Evolutionary conservation across 2,888 invertebrate genomes (phyloP), one percentile per base, ranked within the genome.

Genomic region (Protodeltote pygarga): DNA sequence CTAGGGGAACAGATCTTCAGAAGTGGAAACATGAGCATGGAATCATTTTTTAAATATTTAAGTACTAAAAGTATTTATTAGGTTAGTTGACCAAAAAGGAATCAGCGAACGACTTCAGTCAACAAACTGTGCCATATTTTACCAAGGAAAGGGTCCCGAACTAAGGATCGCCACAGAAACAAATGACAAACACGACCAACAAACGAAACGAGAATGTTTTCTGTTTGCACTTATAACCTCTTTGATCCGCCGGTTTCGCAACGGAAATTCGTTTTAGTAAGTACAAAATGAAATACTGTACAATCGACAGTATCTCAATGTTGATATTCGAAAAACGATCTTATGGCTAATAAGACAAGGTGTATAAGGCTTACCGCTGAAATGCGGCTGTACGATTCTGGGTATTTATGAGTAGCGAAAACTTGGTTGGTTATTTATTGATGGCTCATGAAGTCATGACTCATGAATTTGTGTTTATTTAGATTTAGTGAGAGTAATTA

Each of bases 171-270:
- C 20, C 17, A 15, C 31, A 50, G 14, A 27, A 29, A 64, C 49
- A 54, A 51, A 55, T 39, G 49, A 64, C 47, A 48, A 42, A 50
- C 34, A 33, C 32, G 27, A 54, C 23, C 42, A 37, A 41, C 52
- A 48, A 60, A 60, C 48, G 46, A 46, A 54, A 46, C 44, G 35
- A 38, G 24, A 52, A 52, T 39, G 40, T 48, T 50, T 58, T 58
- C 52, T 66, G 63, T 67, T 66, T 45, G 49, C 47, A 11, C 38
- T 42, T 11, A 5, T 14, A 21, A 44, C 17, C 47, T 47, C 67
- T 67, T 67, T 67, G 70, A 70, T 67, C 63, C 45, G 47, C 41
- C 48, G 60, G 46, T 48, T 33, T 55, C 48, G 52, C 50, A 67
- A 49, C 60, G 48, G 65, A 62, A 53, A 45, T 60, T 31, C 41